Percentiles rank a stretch among this genome's conserved stretches.
phyloP scores from a whole-genome alignment of 2,888 invertebrate genomes.

The Macropis europaea region DNA sequence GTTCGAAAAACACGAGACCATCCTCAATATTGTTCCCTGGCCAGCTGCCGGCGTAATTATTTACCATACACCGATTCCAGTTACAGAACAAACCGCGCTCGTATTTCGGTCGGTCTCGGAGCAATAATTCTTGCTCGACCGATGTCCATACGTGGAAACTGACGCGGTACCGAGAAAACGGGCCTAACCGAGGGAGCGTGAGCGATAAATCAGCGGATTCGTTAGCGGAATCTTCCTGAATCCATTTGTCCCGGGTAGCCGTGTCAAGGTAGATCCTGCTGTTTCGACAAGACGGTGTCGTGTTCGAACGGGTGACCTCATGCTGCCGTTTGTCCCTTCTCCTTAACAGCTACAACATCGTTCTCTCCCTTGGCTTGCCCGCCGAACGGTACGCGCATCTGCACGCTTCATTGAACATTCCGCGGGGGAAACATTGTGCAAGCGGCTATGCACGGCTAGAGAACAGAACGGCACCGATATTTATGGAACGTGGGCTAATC shows the following conservation, averaged over 20 bases:
- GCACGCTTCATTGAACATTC: constrained; percentile 71
- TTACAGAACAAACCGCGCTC: constrained; percentile 36
- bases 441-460: constrained; percentile 44
- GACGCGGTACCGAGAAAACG: constrained; percentile 23
- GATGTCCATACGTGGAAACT: constrained; percentile 17
- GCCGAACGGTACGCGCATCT: constrained; percentile 62
- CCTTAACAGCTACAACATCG: constrained; percentile 30
- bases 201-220: constrained; percentile 72
- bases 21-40: neutral
- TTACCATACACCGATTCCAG: constrained; percentile 8
- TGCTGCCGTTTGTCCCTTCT: constrained; percentile 50
- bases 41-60: constrained; percentile 17
- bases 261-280: constrained; percentile 62
- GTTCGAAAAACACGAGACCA: too few relatives aligned
- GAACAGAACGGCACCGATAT: constrained; percentile 57
- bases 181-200: constrained; percentile 33
- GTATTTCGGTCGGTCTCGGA: constrained; percentile 24
- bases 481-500: constrained; percentile 60
- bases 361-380: neutral
- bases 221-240: constrained; percentile 66
- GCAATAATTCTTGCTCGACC: constrained; percentile 39
- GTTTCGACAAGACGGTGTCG: constrained; percentile 71
- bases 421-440: constrained; percentile 65
- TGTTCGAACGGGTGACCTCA: constrained; percentile 68
- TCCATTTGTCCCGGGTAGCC: constrained; percentile 60